Evolutionary conservation across 1,140 invertebrate species (phyloP), one percentile per base, ranked within the genome.

Genomic region (Pantala flavescens): DNA sequence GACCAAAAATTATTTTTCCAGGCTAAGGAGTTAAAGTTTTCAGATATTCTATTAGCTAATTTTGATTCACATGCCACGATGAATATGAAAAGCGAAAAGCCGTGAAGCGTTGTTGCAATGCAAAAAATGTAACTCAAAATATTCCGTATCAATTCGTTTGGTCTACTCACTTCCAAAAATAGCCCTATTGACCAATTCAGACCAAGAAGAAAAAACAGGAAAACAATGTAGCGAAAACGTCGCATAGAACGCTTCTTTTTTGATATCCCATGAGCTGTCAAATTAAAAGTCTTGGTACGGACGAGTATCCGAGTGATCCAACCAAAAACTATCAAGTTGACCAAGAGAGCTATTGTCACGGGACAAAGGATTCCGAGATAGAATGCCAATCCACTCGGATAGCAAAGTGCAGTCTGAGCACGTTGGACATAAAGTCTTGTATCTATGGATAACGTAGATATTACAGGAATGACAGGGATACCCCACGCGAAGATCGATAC

Each of bases 121-220:
- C 87, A 88, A 78, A 89, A 89, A 2, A 90, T 77, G 78, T 88
- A 88, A 0, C 84, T 84, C 78, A 88, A 87, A 10, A 86, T 75
- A n/a, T 84, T 78, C 12, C 80, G 79, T 7, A 82, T 82, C 24
- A 82, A 24, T 86, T 83, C 49, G 16, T 16, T 19, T 3, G n/a
- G 16, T 19, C 16, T 19, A 21, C 14, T 63, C n/a, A 63, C 16
- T 77, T 86, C 83, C 21, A 84, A 83, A 43, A 87, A 81, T 23
- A 89, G 80, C 10, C 87, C 88, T 78, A 89, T 89, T 24, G 88
- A 80, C 88, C 88, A 89, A 5, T 86, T 85, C 0, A 90, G 78
- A 0, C 88, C 88, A 14, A 90, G 79, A 75, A 88, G 80, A 75
- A 88, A 89, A 78, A 90, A 89, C 7, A 90, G 80, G 75, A 89